Conservation (phyloP, 1,140 invertebrate genomes). For the Hestina assimilis region DNA sequence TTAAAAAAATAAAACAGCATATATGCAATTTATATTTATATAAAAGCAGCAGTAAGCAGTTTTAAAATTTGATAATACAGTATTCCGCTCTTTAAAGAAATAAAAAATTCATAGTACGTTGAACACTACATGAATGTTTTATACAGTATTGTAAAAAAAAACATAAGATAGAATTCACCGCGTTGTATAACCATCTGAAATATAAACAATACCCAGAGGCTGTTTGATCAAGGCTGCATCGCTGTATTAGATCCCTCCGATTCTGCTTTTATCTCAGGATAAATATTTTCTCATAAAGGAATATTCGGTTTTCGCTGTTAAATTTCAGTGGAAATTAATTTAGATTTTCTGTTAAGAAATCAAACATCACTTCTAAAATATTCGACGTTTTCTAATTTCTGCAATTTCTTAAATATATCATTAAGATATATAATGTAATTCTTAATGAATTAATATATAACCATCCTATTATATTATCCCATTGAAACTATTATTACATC, state of each 20-base stretch:
- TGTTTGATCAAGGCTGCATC: constrained; percentile 13
- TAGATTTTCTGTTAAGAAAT: constrained; percentile 3
- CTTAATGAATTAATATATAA: too few species aligned
- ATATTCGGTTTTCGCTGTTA: not conserved
- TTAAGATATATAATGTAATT: too few species aligned
- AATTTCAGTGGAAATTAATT: not conserved
- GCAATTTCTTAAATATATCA: not conserved
- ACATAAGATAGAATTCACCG: constrained; percentile 3
- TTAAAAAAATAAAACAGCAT: too few species aligned
- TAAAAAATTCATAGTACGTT: constrained; percentile 11
- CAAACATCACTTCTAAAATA: not conserved
- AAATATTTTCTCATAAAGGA: constrained; percentile 9
- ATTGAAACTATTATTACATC: too few species aligned
- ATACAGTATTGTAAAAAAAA: constrained; percentile 18
- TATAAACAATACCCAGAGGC: constrained; percentile 4
- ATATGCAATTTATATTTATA: too few species aligned
- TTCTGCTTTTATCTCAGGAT: not conserved
- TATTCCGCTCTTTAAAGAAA: constrained; percentile 10
- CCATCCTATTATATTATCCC: too few species aligned
- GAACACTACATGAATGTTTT: constrained; percentile 25
- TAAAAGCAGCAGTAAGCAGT: too few species aligned
- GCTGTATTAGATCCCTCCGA: constrained; percentile 1
- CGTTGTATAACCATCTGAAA: constrained; percentile 5
- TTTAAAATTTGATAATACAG: too few species aligned
- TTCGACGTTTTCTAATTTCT: not conserved